phyloP scores from a whole-genome alignment of 1,140 invertebrate genomes.

The Philotrypesis tridentata region DNA sequence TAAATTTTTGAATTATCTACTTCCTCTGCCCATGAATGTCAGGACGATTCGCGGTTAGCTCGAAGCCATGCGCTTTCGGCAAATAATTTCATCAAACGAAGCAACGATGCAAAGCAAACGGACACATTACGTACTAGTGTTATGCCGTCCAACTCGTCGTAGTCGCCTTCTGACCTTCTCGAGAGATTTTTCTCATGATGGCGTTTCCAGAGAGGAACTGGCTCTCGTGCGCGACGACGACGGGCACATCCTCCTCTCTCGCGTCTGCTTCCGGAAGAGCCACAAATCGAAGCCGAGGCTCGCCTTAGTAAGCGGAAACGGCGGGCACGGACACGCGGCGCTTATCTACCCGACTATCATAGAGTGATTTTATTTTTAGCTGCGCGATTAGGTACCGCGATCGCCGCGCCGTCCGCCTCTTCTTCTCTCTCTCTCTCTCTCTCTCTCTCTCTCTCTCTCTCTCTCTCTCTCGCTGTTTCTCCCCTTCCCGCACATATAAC shows the following conservation, averaged over 20 bases:
- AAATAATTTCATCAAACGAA: too few relatives aligned
- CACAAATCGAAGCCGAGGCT: slow-evolving; percentile 38
- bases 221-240: slow-evolving; percentile 4
- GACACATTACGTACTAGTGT: too few relatives aligned
- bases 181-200: background rate
- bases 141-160: too few relatives aligned
- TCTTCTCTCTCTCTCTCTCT: background rate
- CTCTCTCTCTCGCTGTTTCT: background rate
- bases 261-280: slow-evolving; percentile 31
- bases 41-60: too few relatives aligned
- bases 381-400: background rate
- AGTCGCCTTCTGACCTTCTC: background rate
- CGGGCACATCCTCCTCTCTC: slow-evolving; percentile 28
- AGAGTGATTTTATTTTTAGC: slow-evolving; percentile 45
- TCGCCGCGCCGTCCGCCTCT: background rate
- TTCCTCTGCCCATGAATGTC: background rate
- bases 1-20: slow-evolving; percentile 33
- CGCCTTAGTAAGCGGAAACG: slow-evolving; percentile 42
- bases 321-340: slow-evolving; percentile 18
- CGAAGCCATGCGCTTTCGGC: too few relatives aligned
- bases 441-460: background rate
- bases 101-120: too few relatives aligned
- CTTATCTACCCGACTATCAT: slow-evolving; percentile 46
- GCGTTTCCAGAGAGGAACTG: background rate
- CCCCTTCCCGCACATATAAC: too few relatives aligned